A percentile compares a stretch with the other conserved stretches of the same genome.
Evolutionary conservation across 2,797 vertebrate species (phyloP).

Genomic region (Leucoraja ocellata): DNA sequence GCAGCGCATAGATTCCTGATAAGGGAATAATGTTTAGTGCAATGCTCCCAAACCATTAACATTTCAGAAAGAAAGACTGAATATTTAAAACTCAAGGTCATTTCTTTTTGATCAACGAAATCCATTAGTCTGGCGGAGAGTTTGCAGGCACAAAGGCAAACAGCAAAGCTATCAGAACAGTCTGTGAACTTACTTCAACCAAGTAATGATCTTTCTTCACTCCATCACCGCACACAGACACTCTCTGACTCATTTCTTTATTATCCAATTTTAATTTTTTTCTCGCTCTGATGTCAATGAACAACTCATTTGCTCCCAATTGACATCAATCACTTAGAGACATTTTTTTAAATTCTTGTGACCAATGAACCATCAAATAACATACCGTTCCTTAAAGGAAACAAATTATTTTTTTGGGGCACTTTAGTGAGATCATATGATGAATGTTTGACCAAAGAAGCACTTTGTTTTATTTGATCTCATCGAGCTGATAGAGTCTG

Average conservation of each 20-base stretch:
- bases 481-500: background rate
- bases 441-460: conserved; percentile 1
- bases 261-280: conserved; percentile 9
- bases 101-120: background rate
- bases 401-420: background rate
- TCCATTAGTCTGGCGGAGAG: background rate
- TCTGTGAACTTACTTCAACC: background rate
- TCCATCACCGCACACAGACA: background rate
- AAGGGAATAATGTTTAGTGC: too few species aligned
- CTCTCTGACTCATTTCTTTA: background rate
- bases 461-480: background rate
- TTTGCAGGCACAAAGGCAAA: background rate
- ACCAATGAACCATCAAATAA: conserved; percentile 7
- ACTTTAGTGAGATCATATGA: background rate
- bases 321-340: background rate
- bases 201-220: background rate
- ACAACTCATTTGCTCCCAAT: conserved; percentile 13
- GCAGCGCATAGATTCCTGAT: too few species aligned
- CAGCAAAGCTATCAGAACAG: background rate
- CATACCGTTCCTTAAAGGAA: background rate
- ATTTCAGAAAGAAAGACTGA: background rate
- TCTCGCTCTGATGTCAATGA: background rate
- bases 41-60: too few species aligned
- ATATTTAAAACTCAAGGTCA: background rate
- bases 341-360: background rate